phyloP scores from a whole-genome alignment of 2,113 vertebrate genomes.

The Entomyzon cyanotis region DNA sequence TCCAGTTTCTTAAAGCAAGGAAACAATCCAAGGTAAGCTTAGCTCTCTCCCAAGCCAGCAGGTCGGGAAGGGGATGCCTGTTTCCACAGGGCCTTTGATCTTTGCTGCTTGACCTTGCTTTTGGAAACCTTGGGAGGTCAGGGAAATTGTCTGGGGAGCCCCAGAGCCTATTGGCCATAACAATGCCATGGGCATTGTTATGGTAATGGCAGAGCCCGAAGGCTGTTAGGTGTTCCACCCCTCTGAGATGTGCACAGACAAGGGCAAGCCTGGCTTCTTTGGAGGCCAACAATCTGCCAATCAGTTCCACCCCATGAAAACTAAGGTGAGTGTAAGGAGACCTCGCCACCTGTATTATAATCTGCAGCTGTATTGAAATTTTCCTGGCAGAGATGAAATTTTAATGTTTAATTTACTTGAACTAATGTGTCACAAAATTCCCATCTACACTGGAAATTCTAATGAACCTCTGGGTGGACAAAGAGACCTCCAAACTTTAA shows the following conservation, averaged over 20 bases:
- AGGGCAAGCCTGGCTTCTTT: neutral
- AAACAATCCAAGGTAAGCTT: slow-evolving; percentile 13
- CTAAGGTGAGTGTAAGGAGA: slow-evolving; percentile 29
- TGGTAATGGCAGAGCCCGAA: slow-evolving; percentile 16
- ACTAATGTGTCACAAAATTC: slow-evolving; percentile 55
- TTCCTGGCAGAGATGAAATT: slow-evolving; percentile 33
- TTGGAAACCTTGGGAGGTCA: slow-evolving; percentile 31
- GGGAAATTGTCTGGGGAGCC: slow-evolving; percentile 2
- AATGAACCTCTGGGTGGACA: slow-evolving; percentile 38
- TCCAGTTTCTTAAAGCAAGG: neutral
- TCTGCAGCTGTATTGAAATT: slow-evolving; percentile 65
- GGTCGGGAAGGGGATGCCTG: neutral
- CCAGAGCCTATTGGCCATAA: neutral
- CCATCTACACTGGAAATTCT: slow-evolving; percentile 5
- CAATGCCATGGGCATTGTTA: slow-evolving; percentile 33
- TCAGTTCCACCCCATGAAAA: slow-evolving; percentile 47
- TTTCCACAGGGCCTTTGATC: slow-evolving; percentile 38
- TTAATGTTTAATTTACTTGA: slow-evolving; percentile 62
- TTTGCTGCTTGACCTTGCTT: slow-evolving; percentile 53
- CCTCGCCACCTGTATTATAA: slow-evolving; percentile 59
- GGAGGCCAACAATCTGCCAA: slow-evolving; percentile 37
- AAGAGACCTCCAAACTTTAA: slow-evolving; percentile 50
- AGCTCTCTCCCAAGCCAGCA: neutral
- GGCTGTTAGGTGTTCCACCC: neutral
- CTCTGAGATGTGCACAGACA: neutral